Evolutionary conservation across 2,113 vertebrate genomes (phyloP).

Genomic region (Clarias batrachus): DNA sequence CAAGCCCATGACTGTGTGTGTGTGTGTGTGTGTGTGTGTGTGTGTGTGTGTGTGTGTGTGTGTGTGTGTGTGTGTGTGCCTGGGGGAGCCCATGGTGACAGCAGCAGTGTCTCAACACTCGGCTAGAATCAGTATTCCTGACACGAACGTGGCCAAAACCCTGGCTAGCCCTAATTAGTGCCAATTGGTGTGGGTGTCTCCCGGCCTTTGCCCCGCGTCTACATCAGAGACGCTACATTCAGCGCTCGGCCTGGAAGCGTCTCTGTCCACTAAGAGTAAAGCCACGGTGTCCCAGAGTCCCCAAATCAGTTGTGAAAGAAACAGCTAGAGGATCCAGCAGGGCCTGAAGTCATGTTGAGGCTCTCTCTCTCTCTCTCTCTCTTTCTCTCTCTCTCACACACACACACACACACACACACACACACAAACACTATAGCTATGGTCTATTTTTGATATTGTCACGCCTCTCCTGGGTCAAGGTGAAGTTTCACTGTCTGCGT

Average conservation of each 20-base stretch:
- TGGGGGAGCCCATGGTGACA: constrained; percentile 40
- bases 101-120: constrained; percentile 52
- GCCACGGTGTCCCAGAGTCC: constrained; percentile 23
- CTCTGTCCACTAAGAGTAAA: constrained; percentile 34
- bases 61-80: background rate
- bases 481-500: constrained; percentile 52
- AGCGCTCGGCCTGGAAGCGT: constrained; percentile 37
- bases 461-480: constrained; percentile 53
- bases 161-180: constrained; percentile 51
- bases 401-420: constrained; percentile 9
- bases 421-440: constrained; percentile 34
- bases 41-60: background rate
- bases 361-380: constrained; percentile 15
- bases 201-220: constrained; percentile 40
- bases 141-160: constrained; percentile 45
- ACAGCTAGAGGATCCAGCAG: constrained; percentile 45
- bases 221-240: constrained; percentile 4
- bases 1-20: background rate
- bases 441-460: constrained; percentile 47
- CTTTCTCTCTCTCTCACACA: background rate
- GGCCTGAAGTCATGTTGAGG: constrained; percentile 45
- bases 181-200: constrained; percentile 57
- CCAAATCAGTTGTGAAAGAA: constrained; percentile 56
- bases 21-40: background rate
- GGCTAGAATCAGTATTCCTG: constrained; percentile 56